phyloP scores from a whole-genome alignment of 2,888 invertebrate species.

The Stenichneumon culpator region DNA sequence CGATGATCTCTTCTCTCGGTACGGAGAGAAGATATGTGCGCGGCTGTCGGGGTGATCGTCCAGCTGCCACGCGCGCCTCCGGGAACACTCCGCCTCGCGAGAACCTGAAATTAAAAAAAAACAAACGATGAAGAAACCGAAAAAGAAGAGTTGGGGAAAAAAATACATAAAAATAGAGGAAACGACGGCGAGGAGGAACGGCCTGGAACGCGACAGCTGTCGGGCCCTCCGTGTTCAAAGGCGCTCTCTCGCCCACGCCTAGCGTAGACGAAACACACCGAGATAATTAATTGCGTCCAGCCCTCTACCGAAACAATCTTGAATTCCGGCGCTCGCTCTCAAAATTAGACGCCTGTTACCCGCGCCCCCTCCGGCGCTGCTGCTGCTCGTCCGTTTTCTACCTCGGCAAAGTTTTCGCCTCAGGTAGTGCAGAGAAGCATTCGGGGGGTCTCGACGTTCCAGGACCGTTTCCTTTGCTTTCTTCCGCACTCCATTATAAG shows the following conservation, averaged over 20 bases:
- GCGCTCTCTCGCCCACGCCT: slow-evolving; percentile 57
- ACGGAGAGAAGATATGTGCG: slow-evolving; percentile 1
- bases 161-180: slow-evolving; percentile 25
- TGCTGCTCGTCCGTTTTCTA: background rate
- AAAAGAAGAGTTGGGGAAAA: slow-evolving; percentile 22
- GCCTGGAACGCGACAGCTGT: slow-evolving; percentile 67
- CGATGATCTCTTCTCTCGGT: background rate
- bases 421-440: slow-evolving; percentile 3
- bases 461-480: background rate
- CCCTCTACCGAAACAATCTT: slow-evolving; percentile 56
- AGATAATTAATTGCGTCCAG: slow-evolving; percentile 63
- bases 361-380: background rate
- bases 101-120: slow-evolving; percentile 20
- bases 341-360: slow-evolving; percentile 59
- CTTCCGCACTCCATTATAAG: slow-evolving; percentile 25
- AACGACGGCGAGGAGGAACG: slow-evolving; percentile 54
- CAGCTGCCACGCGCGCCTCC: slow-evolving; percentile 44
- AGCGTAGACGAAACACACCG: slow-evolving; percentile 58
- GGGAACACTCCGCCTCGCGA: slow-evolving; percentile 34
- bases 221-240: slow-evolving; percentile 52
- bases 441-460: slow-evolving; percentile 6
- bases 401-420: slow-evolving; percentile 14
- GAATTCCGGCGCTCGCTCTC: slow-evolving; percentile 52
- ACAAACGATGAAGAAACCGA: background rate
- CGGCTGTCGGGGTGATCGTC: slow-evolving; percentile 36